Percentiles rank a stretch among this genome's conserved stretches.
phyloP scores from a whole-genome alignment of 2,113 vertebrate genomes.

The Pygoscelis antarcticus region DNA sequence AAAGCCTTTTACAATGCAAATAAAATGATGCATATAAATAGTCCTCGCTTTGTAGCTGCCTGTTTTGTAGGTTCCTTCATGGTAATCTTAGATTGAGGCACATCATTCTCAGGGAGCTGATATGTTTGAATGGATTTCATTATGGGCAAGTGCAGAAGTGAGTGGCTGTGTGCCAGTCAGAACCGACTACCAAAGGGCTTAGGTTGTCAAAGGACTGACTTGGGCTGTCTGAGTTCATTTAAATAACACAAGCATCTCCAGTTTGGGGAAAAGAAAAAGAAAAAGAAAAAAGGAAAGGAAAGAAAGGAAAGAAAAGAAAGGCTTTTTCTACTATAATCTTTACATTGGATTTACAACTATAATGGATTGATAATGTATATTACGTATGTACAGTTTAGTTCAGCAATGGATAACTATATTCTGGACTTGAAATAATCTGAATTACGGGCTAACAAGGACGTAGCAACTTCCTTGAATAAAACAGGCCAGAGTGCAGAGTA shows the following conservation, averaged over 20 bases:
- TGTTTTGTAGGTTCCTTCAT: slow-evolving; percentile 18
- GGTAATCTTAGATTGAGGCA: not conserved
- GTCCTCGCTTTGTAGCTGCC: not conserved
- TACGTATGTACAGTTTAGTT: not conserved
- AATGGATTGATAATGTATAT: not conserved
- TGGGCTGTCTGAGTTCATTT: slow-evolving; percentile 65
- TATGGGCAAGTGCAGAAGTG: slow-evolving; percentile 42
- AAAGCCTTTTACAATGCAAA: slow-evolving; percentile 45
- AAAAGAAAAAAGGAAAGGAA: not conserved
- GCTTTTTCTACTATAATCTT: slow-evolving; percentile 14
- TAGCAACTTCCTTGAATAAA: not conserved
- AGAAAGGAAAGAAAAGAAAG: not conserved
- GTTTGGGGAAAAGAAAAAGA: not conserved
- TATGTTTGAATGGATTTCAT: slow-evolving; percentile 58
- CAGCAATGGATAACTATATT: not conserved
- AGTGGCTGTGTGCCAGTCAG: slow-evolving; percentile 61
- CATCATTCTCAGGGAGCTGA: slow-evolving; percentile 33
- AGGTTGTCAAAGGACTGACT: slow-evolving; percentile 63
- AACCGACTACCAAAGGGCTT: slow-evolving; percentile 41
- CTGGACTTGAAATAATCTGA: not conserved
- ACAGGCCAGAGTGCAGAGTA: not conserved
- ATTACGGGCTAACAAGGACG: not conserved
- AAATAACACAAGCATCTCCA: slow-evolving; percentile 55
- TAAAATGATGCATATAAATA: slow-evolving; percentile 26
- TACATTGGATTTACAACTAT: slow-evolving; percentile 48